These are phyloP conservation scores for Thecocarcelia acutangulata DNA, from an alignment of 2,888 invertebrate species.

Conservation along the genomic window DNA sequence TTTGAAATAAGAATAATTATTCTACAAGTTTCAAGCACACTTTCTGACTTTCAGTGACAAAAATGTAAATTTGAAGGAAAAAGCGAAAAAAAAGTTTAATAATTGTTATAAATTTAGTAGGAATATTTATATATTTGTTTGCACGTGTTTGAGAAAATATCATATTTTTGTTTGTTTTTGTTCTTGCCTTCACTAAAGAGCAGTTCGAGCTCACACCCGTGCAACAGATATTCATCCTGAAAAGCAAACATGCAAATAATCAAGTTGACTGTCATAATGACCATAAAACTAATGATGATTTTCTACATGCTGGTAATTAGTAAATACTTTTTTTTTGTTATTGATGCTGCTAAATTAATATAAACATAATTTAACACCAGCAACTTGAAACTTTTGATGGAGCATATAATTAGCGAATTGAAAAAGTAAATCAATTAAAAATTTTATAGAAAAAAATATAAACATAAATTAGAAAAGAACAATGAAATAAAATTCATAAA, in stretches of 20 bases:
- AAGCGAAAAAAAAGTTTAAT: background rate
- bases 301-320: slow-evolving; percentile 52
- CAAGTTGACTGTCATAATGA: slow-evolving; percentile 25
- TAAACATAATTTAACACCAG: slow-evolving; percentile 41
- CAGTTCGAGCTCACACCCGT: too few species aligned
- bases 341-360: too few species aligned
- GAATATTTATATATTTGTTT: too few species aligned
- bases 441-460: background rate
- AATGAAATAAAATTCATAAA: background rate
- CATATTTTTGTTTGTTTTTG: background rate
- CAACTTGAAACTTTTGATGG: slow-evolving; percentile 2
- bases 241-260: slow-evolving; percentile 9
- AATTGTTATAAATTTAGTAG: too few species aligned
- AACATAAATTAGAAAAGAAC: too few species aligned
- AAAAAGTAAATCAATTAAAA: slow-evolving; percentile 38
- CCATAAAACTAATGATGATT: slow-evolving; percentile 19
- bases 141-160: background rate
- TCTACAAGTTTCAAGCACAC: too few species aligned
- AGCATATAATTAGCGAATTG: slow-evolving; percentile 37
- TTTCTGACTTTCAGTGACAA: too few species aligned
- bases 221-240: background rate
- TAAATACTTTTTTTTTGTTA: slow-evolving; percentile 41
- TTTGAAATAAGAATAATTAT: too few species aligned
- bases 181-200: too few species aligned
- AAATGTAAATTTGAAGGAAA: too few species aligned